phyloP scores from a whole-genome alignment of 2,888 invertebrate genomes.

The Ectropis crepuscularia region DNA sequence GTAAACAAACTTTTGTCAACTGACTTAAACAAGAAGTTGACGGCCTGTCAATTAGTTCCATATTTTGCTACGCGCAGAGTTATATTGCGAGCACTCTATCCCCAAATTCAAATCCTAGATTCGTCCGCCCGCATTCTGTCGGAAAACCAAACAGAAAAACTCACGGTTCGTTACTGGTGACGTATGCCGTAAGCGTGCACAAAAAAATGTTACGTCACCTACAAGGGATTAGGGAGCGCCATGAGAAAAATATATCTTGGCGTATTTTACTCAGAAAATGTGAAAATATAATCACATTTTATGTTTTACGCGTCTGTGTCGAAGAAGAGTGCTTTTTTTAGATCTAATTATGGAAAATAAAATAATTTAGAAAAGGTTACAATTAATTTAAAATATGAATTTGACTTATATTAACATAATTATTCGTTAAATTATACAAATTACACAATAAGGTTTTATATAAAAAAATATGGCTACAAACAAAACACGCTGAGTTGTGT shows the following conservation, averaged over 20 bases:
- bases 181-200: slow-evolving; percentile 20
- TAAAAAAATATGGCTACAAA: too few species aligned
- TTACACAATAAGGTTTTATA: too few species aligned
- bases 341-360: not conserved
- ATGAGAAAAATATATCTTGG: slow-evolving; percentile 24
- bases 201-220: slow-evolving; percentile 23
- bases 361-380: too few species aligned
- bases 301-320: not conserved
- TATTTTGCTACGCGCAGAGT: too few species aligned
- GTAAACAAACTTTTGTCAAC: too few species aligned
- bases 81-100: too few species aligned
- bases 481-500: too few species aligned
- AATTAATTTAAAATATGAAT: too few species aligned
- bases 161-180: slow-evolving; percentile 54
- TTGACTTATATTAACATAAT: too few species aligned
- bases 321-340: not conserved
- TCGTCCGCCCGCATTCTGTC: slow-evolving; percentile 38
- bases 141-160: slow-evolving; percentile 52
- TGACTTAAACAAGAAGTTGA: too few species aligned
- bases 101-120: slow-evolving; percentile 8
- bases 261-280: slow-evolving; percentile 12
- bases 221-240: slow-evolving; percentile 19
- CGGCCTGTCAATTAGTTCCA: too few species aligned
- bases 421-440: too few species aligned
- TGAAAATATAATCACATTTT: slow-evolving; percentile 8